These are phyloP conservation scores for Calypte anna DNA, from an alignment of 2,113 vertebrate genomes.

Conservation along the genomic window DNA sequence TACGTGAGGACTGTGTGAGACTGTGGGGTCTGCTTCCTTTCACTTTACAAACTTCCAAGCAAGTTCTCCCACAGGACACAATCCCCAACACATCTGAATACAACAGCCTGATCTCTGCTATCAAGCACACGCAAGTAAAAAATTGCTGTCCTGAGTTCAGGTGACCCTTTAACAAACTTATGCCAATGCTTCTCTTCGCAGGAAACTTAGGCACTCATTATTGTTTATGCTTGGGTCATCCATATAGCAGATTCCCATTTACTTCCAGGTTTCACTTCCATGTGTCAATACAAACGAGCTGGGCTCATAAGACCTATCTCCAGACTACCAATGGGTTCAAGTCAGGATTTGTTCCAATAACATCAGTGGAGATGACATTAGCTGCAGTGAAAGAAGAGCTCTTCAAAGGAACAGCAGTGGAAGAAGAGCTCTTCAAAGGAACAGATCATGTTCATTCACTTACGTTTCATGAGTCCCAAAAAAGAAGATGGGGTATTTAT, in stretches of 20 bases:
- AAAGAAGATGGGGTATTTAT: conserved; percentile 99
- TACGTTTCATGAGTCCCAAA: conserved; percentile 99
- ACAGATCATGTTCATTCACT: conserved; percentile 39
- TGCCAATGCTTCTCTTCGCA: not conserved
- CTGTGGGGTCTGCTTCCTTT: not conserved
- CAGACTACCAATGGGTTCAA: not conserved
- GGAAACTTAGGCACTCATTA: not conserved
- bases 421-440: not conserved
- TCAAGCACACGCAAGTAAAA: not conserved
- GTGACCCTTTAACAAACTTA: not conserved
- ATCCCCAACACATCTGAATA: not conserved
- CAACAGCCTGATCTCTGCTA: not conserved
- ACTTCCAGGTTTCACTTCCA: not conserved
- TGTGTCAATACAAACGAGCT: not conserved
- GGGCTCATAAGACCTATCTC: not conserved
- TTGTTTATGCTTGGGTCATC: not conserved
- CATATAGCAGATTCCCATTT: not conserved
- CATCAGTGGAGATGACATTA: not conserved
- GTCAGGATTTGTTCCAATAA: not conserved
- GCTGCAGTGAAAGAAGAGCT: not conserved
- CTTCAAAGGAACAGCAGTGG: not conserved
- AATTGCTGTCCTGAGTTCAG: not conserved
- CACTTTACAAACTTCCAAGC: not conserved
- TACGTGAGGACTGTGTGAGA: not conserved
- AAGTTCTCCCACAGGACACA: not conserved